Percentiles rank a stretch among this genome's conserved stretches.
These are phyloP conservation scores for Zosterops borbonicus DNA, from an alignment of 2,113 vertebrate species.

Conservation along the genomic window DNA sequence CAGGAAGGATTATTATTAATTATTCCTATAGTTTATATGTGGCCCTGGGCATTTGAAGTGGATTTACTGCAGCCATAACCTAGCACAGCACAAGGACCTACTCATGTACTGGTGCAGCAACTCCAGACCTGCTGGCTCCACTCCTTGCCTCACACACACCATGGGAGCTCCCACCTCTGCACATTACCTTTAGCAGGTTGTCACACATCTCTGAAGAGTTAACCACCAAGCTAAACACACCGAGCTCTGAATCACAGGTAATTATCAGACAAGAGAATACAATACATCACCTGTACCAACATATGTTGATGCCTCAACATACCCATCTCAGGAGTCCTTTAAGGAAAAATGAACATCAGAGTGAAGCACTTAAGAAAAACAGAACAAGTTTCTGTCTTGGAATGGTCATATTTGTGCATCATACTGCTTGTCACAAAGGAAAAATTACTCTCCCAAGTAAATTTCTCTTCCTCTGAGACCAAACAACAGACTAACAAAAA, in stretches of 20 bases:
- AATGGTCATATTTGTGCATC: background rate
- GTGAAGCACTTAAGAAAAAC: background rate
- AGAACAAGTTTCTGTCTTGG: background rate
- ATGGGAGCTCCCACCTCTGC: background rate
- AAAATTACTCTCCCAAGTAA: background rate
- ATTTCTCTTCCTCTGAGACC: background rate
- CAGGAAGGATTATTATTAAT: background rate
- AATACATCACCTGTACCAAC: background rate
- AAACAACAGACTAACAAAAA: background rate
- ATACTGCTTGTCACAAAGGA: background rate
- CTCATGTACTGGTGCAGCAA: background rate
- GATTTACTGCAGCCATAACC: background rate
- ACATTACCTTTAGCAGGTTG: background rate
- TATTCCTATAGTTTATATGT: background rate
- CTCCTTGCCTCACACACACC: background rate
- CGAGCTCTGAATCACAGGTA: background rate
- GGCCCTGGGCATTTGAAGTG: background rate
- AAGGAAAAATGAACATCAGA: background rate
- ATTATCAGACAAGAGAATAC: conserved; percentile 20
- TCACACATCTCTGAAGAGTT: background rate
- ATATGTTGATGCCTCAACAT: background rate
- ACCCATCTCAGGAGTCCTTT: background rate
- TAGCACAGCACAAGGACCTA: background rate
- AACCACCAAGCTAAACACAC: background rate
- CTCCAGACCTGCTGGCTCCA: background rate